These are phyloP conservation scores for Gulo gulo DNA, from an alignment of 2,113 vertebrate genomes.

Conservation along the genomic window DNA sequence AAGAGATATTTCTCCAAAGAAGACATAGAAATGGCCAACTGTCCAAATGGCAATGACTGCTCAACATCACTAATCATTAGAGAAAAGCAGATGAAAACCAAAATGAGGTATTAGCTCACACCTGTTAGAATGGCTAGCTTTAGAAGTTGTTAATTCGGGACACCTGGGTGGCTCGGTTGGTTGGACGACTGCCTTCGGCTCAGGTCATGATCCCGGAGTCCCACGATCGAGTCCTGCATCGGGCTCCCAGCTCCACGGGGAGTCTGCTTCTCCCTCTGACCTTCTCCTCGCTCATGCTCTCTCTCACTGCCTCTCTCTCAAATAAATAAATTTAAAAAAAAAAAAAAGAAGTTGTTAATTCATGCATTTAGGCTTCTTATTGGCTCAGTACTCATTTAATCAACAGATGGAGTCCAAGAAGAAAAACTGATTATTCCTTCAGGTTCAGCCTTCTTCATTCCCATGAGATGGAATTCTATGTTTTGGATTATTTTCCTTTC, in stretches of 20 bases:
- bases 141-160: background rate
- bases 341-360: background rate
- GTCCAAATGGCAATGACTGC: background rate
- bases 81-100: background rate
- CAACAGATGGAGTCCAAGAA: background rate
- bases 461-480: background rate
- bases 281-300: too few species aligned
- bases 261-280: too few species aligned
- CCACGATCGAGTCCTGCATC: fast-evolving
- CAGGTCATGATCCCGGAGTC: too few species aligned
- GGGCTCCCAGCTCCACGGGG: too few species aligned
- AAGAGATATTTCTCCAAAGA: background rate
- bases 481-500: conserved; percentile 15
- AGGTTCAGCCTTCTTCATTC: background rate
- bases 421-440: conserved; percentile 21
- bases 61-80: background rate
- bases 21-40: background rate
- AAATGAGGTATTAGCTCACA: background rate
- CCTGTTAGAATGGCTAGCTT: background rate
- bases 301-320: too few species aligned
- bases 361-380: background rate
- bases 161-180: too few species aligned
- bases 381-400: background rate
- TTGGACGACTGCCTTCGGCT: too few species aligned
- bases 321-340: too few species aligned